Base-by-base conservation (phyloP, 2,797 vertebrate genomes). In the Aulostomus chinensis region DNA sequence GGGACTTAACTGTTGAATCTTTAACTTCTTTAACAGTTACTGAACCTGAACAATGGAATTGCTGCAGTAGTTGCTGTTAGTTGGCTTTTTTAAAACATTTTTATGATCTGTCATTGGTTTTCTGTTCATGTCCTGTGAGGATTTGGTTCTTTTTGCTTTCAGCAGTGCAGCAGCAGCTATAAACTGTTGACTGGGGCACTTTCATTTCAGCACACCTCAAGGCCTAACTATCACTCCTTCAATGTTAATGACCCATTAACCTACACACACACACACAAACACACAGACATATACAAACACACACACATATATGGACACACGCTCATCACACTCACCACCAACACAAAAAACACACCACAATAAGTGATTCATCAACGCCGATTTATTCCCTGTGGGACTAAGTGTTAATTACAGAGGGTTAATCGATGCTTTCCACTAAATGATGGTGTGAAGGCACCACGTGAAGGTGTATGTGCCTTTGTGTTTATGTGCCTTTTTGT, bases 331-430 rank as follows among this genome's bases (percentile, higher is more conserved):
- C n/a, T n/a, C n/a, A n/a, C n/a, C n/a, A n/a, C n/a, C 38, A 24
- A 13, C 50, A 67, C 47, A 10, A 49, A 31, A 56, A 56, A 30
- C 9, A 28, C 37, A 33, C 41, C 46, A 22, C 59, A 38, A 21
- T 62, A 75, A 73, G 50, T 57, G 67, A 81, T 83, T 77, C 48
- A 82, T 85, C 78, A 66, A 58, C 36, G 28, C 52, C 61, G 60
- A 85, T 79, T 75, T 66, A 76, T 84, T 73, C 67, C 77, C 70
- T 16, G 36, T 55, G 46, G 73, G 69, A 72, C 40, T 56, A 40
- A 48, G 73, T 82, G 83, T 86, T 88, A 88, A 88, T 89, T 85
- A 86, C 83, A 83, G 48, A 30, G 46, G 29, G 21, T 65, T 76
- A 74, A 88, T 88, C 85, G 10, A 88, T 88, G 81, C 22, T 52